phyloP scores from a whole-genome alignment of 2,797 vertebrate genomes.

The Schizothorax lantsangensis region DNA sequence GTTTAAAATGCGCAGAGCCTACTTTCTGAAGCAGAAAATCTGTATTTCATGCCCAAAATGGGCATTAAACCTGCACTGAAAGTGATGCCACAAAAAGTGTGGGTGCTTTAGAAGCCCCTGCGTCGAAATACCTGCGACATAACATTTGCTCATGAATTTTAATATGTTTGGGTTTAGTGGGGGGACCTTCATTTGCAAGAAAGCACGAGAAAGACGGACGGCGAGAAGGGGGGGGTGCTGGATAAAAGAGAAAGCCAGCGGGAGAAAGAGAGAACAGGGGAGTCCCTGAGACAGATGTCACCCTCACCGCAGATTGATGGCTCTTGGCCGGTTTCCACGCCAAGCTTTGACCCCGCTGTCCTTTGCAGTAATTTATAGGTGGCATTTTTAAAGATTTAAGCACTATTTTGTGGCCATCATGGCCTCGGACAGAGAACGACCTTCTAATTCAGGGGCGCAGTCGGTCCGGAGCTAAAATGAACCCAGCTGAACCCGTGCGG shows the following conservation, averaged over 20 bases:
- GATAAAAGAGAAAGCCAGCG: slow-evolving; percentile 31
- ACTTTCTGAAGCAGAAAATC: slow-evolving; percentile 23
- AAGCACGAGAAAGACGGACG: slow-evolving; percentile 37
- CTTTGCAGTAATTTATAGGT: slow-evolving; percentile 84
- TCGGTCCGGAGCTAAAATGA: slow-evolving; percentile 37
- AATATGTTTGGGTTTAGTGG: slow-evolving; percentile 53
- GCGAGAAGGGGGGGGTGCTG: slow-evolving; percentile 65
- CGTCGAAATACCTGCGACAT: slow-evolving; percentile 34
- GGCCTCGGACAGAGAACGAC: slow-evolving; percentile 73
- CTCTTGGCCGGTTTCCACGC: slow-evolving; percentile 79
- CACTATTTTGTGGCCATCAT: slow-evolving; percentile 78
- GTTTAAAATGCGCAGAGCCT: slow-evolving; percentile 36
- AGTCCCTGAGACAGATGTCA: slow-evolving; percentile 83
- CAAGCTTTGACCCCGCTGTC: slow-evolving; percentile 81
- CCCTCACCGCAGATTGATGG: slow-evolving; percentile 80
- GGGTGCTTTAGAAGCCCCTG: slow-evolving; percentile 32
- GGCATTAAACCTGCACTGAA: slow-evolving; percentile 41
- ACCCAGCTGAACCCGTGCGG: slow-evolving; percentile 27
- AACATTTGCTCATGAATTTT: slow-evolving; percentile 50
- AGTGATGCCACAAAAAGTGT: slow-evolving; percentile 37
- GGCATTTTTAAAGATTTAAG: slow-evolving; percentile 82
- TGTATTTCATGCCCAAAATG: slow-evolving; percentile 43
- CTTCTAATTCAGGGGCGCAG: slow-evolving; percentile 65
- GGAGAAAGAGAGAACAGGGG: slow-evolving; percentile 69
- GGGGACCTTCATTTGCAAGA: slow-evolving; percentile 43